A percentile compares a stretch with the other conserved stretches of the same genome.
phyloP scores from a whole-genome alignment of 2,113 vertebrate species.

The Pterocles orientalis region DNA sequence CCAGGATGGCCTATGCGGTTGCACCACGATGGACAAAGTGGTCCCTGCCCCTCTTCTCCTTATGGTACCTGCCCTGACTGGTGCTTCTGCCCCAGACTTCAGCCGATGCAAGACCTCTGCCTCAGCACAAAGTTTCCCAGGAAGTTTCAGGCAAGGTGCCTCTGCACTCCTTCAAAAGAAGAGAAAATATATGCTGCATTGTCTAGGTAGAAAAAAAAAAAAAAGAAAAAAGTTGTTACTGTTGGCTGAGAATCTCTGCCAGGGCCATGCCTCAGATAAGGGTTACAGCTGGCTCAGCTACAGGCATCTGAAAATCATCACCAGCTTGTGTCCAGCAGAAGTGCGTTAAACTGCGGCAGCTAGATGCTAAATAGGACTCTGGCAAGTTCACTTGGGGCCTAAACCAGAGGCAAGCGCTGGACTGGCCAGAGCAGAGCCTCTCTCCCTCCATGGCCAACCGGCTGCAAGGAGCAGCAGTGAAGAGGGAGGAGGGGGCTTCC shows the following conservation, averaged over 20 bases:
- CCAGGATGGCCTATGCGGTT: rapidly evolving
- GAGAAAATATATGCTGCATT: neutral
- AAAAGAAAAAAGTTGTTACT: neutral
- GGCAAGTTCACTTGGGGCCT: neutral
- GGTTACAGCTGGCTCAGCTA: neutral
- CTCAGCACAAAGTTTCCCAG: neutral
- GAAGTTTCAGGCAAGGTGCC: neutral
- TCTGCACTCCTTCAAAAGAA: neutral
- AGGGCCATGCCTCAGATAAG: neutral
- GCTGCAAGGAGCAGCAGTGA: no score
- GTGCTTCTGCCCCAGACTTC: neutral
- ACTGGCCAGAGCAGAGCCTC: neutral
- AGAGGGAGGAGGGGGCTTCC: no score
- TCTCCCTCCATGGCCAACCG: neutral
- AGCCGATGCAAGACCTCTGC: neutral
- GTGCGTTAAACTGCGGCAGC: neutral
- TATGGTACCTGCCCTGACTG: neutral
- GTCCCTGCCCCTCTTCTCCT: neutral
- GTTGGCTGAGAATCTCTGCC: neutral
- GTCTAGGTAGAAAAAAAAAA: neutral
- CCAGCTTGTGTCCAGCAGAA: neutral
- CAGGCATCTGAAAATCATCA: neutral
- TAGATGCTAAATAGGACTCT: neutral
- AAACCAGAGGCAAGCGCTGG: neutral
- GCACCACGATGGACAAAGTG: neutral